Base-by-base conservation (phyloP, 2,797 vertebrate species). In the Bucorvus abyssinicus region DNA sequence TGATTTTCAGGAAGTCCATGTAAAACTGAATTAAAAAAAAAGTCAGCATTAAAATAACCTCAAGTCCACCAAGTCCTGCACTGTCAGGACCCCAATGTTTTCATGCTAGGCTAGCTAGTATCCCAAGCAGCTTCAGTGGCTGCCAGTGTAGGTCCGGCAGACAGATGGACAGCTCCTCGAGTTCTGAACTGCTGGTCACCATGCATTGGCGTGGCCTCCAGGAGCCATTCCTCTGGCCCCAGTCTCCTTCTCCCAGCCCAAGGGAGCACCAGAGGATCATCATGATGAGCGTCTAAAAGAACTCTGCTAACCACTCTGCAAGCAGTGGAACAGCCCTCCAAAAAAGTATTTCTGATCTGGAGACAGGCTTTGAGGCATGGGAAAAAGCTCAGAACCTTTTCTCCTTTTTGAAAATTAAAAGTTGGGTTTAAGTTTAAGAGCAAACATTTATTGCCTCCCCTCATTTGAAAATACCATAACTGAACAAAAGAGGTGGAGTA, bases 71-170 rank as follows among this genome's bases (percentile, higher is more conserved):
- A 70, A 40, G 52, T 8, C 21, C 42, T 20, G 14, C 71, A 34
- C 0, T 1, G 7, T n/a, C 21, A 79, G 7, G 26, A 34, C 36
- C 6, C 22, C 8, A 19, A 65, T 5, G 44, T 34, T 84, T 79
- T 24, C 44, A 34, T 0, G 22, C 32, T 19, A 45, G 50, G 20
- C 49, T 60, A 50, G 36, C 32, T 10, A 61, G 36, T 78, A 75
- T 42, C 5, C 6, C 0, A 3, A 36, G 0, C 1, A 1, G 32
- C 55, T 65, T 8, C 36, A 32, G 55, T 0, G 0, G 32, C 4
- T 1, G 67, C 20, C 3, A 5, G 36, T 0, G 1, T 0, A 13
- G 26, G n/a, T 34, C n/a, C 14, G 19, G 8, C 27, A 4, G 32
- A 49, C 18, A 17, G n/a, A 36, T 9, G 89, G 86, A 92, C 81